Percentiles rank a stretch among this genome's conserved stretches.
Conservation (phyloP, 1,140 invertebrate genomes). For the Hyphantria cunea region DNA sequence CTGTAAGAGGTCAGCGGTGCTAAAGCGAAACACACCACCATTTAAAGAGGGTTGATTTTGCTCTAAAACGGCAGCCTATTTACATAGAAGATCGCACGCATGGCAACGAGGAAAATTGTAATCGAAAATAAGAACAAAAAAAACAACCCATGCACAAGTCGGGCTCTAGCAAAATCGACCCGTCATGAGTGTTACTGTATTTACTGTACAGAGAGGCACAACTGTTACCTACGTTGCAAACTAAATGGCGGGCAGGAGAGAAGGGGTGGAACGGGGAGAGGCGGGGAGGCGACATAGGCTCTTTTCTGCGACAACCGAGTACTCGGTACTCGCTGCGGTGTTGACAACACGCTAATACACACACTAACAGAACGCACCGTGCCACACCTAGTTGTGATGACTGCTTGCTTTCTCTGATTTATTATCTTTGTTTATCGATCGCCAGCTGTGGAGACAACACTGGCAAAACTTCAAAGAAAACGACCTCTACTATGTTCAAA, state of each 20-base stretch:
- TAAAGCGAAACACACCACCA: conserved; percentile 57
- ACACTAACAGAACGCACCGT: conserved; percentile 59
- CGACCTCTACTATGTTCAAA: not conserved
- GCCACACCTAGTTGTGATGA: conserved; percentile 78
- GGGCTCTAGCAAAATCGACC: conserved; percentile 55
- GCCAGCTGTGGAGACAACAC: conserved; percentile 63
- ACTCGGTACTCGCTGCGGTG: conserved; percentile 4
- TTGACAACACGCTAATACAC: conserved; percentile 38
- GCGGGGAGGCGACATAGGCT: conserved; percentile 59
- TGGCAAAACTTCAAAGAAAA: conserved; percentile 6
- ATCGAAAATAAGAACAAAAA: conserved; percentile 47
- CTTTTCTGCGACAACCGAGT: conserved; percentile 68
- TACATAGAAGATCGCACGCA: conserved; percentile 44
- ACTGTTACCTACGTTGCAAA: conserved; percentile 51
- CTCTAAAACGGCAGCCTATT: conserved; percentile 54
- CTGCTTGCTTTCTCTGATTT: conserved; percentile 66
- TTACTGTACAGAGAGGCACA: conserved; percentile 35
- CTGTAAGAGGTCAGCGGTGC: conserved; percentile 38
- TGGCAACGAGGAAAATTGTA: conserved; percentile 40
- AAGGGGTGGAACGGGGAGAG: conserved; percentile 27
- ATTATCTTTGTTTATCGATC: conserved; percentile 54
- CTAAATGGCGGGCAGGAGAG: conserved; percentile 37
- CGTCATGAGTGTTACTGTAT: conserved; percentile 37
- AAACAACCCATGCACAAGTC: conserved; percentile 65
- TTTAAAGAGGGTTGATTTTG: conserved; percentile 81